Evolutionary conservation across 2,888 invertebrate species (phyloP).

Genomic region (Anticlea derivata): DNA sequence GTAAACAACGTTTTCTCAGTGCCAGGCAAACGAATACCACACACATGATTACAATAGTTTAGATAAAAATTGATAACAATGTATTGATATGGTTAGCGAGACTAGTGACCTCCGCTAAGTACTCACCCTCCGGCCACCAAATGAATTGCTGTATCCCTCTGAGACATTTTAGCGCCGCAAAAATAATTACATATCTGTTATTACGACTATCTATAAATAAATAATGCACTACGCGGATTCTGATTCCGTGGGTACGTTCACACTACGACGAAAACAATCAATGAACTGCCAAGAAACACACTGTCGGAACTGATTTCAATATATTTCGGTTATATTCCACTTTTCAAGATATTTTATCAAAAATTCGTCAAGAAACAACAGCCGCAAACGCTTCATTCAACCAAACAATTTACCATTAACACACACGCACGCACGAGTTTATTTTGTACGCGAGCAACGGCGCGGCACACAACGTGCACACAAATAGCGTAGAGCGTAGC

Average conservation of each 20-base stretch:
- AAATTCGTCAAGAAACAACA: conserved; percentile 30
- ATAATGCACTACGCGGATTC: conserved; percentile 74
- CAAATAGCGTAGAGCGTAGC: conserved; percentile 25
- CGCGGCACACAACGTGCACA: too few species aligned
- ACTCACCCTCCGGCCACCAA: conserved; percentile 98
- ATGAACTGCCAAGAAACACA: conserved; percentile 21
- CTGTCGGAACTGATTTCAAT: neutral
- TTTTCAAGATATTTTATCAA: neutral
- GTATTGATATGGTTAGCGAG: conserved; percentile 25
- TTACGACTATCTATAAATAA: conserved; percentile 82
- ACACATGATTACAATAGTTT: conserved; percentile 41
- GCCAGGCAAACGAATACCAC: conserved; percentile 44
- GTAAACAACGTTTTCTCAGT: conserved; percentile 58
- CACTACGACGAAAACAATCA: conserved; percentile 38
- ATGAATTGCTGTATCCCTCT: conserved; percentile 95
- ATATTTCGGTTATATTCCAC: too few species aligned
- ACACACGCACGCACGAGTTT: conserved; percentile 43
- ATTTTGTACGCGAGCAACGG: conserved; percentile 6
- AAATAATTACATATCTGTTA: conserved; percentile 80
- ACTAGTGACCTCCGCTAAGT: conserved; percentile 33
- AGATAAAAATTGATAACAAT: conserved; percentile 39
- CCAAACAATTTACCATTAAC: conserved; percentile 53
- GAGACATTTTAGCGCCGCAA: conserved; percentile 85
- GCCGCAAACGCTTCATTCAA: conserved; percentile 48
- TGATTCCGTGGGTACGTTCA: conserved; percentile 50